phyloP scores from a whole-genome alignment of 1,140 invertebrate genomes.

The Neoseiulus cucumeris region DNA sequence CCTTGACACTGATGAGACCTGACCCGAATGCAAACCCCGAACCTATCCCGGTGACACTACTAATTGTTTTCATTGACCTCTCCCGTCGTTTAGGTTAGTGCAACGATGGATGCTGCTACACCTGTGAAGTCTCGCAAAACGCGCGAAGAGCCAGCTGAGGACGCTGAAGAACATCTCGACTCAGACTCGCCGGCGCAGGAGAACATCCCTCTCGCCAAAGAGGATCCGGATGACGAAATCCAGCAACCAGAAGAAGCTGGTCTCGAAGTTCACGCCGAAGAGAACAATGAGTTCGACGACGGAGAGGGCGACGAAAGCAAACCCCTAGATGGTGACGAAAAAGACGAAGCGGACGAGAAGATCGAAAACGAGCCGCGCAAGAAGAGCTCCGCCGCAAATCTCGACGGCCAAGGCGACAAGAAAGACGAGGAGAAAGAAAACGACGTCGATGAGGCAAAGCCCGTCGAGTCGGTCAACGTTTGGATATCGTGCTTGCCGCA shows the following conservation, averaged over 20 bases:
- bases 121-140: not conserved
- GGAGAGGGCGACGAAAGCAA: constrained; percentile 5
- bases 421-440: constrained; percentile 10
- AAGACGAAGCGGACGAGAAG: constrained; percentile 16
- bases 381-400: constrained; percentile 15
- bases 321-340: not conserved
- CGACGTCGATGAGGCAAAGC: not conserved
- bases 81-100: no score
- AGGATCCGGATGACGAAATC: constrained; percentile 1
- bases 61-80: no score
- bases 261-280: constrained; percentile 4
- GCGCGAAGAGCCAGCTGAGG: constrained; percentile 12
- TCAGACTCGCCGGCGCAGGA: constrained; percentile 4
- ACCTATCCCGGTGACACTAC: no score
- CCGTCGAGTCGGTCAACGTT: constrained; percentile 36
- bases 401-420: not conserved
- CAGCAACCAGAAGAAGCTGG: constrained; percentile 5
- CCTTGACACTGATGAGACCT: no score
- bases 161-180: constrained; percentile 4
- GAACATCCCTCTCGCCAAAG: constrained; percentile 14
- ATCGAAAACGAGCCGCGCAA: constrained; percentile 20
- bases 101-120: no score
- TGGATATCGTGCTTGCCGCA: constrained; percentile 82
- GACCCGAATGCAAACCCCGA: no score
- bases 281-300: constrained; percentile 6